Conservation (phyloP, 2,797 vertebrate genomes). For the Euphonia xanthogaster region DNA sequence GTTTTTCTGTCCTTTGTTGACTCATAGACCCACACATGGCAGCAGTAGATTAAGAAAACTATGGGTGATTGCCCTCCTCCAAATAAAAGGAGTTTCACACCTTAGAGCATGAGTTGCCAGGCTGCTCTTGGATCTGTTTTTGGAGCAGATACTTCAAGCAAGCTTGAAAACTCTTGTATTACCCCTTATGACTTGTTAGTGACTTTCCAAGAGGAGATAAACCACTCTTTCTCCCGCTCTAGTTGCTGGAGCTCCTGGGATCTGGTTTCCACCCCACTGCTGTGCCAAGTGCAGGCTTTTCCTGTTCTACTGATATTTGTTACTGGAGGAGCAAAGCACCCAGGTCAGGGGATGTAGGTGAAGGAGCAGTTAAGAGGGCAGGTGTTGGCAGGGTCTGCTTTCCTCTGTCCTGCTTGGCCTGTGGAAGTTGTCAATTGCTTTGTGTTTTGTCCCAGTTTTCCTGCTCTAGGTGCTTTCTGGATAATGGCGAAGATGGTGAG, state of each 20-base stretch:
- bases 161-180: not conserved
- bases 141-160: not conserved
- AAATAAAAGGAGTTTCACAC: not conserved
- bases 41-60: not conserved
- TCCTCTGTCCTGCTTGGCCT: not conserved
- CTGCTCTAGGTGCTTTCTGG: slow-evolving; percentile 31
- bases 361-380: not conserved
- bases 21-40: not conserved
- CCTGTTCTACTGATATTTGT: not conserved
- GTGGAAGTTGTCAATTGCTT: not conserved
- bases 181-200: not conserved
- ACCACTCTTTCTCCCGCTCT: not conserved
- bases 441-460: slow-evolving; percentile 26
- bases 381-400: not conserved
- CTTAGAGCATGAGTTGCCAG: not conserved
- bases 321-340: not conserved
- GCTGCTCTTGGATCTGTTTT: not conserved
- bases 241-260: not conserved
- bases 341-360: not conserved
- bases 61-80: not conserved
- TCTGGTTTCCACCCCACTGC: not conserved
- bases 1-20: not conserved
- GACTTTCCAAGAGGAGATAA: not conserved
- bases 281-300: not conserved
- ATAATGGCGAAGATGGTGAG: slow-evolving; percentile 72